Base-by-base conservation (phyloP, 2,797 vertebrate genomes). In the Aplochiton taeniatus region DNA sequence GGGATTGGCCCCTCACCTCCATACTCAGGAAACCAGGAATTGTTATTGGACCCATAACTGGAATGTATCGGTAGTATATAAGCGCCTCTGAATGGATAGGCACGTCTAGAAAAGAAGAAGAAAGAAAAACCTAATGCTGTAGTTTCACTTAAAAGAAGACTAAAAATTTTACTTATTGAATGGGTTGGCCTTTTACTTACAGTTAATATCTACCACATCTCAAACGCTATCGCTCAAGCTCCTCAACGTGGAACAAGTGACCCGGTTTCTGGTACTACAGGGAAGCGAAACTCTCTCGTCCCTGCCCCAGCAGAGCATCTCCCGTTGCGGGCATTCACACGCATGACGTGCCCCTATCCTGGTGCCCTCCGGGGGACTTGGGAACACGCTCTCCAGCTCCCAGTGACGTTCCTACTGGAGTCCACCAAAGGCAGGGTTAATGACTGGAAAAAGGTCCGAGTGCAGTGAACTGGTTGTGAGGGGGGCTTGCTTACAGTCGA, bases 381-480 rank as follows among this genome's bases (percentile, higher is more conserved):
- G 66, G 66, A 66, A 65, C 68, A 52, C 0, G 19, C 58, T 69
- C 58, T 50, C 51, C 44, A 17, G 56, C 61, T 17, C 61, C 61
- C 77, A 31, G 65, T 60, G 75, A 11, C 47, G 49, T 50, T 16
- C 13, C 13, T 50, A 0, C 5, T 42, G 57, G 65, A 62, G 52
- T 13, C 64, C 72, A 69, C 82, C 73, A 80, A 81, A 69, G 59
- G 1, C 45, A 0, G 44, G 53, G 75, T 74, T 78, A 80, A 80
- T 75, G 70, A 58, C 73, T 68, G 65, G 47, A 19, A 76, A 67
- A 63, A 52, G n/a, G n/a, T n/a, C n/a, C n/a, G 61, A 82, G 78
- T 78, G 65, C 66, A 57, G 68, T 69, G 83, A 82, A 87, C 81
- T 81, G 70, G 68, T 58, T 56, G 64, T 57, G 69, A 68, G 66